phyloP scores from a whole-genome alignment of 2,113 vertebrate genomes.

The Eudyptes chrysolophus region DNA sequence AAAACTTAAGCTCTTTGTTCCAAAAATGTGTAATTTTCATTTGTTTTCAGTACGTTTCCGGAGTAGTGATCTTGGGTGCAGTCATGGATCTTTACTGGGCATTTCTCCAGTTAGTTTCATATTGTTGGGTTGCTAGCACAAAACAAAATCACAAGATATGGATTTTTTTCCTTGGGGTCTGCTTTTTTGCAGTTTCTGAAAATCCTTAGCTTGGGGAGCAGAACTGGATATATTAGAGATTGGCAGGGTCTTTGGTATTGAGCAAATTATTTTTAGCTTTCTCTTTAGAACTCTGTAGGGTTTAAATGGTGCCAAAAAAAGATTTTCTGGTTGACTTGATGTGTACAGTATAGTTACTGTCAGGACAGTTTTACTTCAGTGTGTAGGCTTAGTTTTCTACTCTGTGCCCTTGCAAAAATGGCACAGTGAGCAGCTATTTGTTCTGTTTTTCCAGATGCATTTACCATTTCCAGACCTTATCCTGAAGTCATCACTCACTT shows the following conservation, averaged over 20 bases:
- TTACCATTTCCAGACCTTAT: background rate
- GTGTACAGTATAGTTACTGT: slow-evolving; percentile 14
- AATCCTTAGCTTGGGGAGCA: background rate
- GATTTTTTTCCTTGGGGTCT: background rate
- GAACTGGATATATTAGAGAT: background rate
- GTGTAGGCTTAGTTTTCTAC: background rate
- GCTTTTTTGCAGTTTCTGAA: background rate
- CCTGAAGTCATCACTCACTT: background rate
- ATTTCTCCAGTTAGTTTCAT: background rate
- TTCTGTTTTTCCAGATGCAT: background rate
- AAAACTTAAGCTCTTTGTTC: background rate
- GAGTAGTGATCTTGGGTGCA: background rate
- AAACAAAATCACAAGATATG: background rate
- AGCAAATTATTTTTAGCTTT: slow-evolving; percentile 12
- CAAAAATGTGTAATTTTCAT: background rate
- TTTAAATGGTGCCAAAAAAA: slow-evolving; percentile 25
- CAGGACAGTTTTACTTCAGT: background rate
- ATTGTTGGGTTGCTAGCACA: background rate
- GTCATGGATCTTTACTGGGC: background rate
- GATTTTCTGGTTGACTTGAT: slow-evolving; percentile 54
- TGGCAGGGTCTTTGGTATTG: background rate
- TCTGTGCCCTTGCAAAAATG: slow-evolving; percentile 5
- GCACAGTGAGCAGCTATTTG: background rate
- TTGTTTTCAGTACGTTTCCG: background rate
- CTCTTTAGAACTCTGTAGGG: background rate